Base-by-base conservation (phyloP, 1,140 invertebrate genomes). In the Gryon sp. region DNA sequence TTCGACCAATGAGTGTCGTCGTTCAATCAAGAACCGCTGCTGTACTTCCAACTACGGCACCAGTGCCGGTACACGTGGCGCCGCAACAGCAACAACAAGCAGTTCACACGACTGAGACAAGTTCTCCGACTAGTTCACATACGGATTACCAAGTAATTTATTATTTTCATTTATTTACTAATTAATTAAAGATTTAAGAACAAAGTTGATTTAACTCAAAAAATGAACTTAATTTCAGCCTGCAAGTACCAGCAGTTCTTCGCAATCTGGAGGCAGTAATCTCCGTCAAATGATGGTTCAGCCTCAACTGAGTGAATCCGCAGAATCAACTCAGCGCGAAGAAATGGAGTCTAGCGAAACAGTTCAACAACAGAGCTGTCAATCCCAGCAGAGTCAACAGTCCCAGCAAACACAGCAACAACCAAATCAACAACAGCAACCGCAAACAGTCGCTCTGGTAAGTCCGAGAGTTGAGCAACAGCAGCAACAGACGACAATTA, bases 1-100 rank as follows among this genome's bases (percentile, higher is more conserved):
- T 98, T 74, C 90, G 96, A 9, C 97, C 97, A 0, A 97, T 98
- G 93, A 95, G 95, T 83, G 95, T 93, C 50, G 92, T 90, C 62
- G 93, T 90, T 63, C 92, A 89, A 60, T 91, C 91, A 9, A 89
- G 93, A 60, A 96, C 94, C 16, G 94, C 93, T 1, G 94, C 94
- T 6, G 94, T 96, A n/a, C 88, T 95, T 70, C 95, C 94, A 0
- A 93, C 93, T 22, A 93, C 92, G 16, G 90, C 87, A 2, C 84
- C 83, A 28, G 88, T 90, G 7, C 90, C 90, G 0, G 91, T 92
- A 2, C 85, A 92, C 69, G 91, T 93, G 12, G 90, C 91, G 5
- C 91, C 92, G 1, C 92, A 91, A 36, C 82, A 85, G 12, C 84
- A 87, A 11, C 87, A 88, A 30, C 86, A 88, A 20, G 81, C 86